Base-by-base conservation (phyloP, 2,888 invertebrate genomes). In the Sisyra nigra region DNA sequence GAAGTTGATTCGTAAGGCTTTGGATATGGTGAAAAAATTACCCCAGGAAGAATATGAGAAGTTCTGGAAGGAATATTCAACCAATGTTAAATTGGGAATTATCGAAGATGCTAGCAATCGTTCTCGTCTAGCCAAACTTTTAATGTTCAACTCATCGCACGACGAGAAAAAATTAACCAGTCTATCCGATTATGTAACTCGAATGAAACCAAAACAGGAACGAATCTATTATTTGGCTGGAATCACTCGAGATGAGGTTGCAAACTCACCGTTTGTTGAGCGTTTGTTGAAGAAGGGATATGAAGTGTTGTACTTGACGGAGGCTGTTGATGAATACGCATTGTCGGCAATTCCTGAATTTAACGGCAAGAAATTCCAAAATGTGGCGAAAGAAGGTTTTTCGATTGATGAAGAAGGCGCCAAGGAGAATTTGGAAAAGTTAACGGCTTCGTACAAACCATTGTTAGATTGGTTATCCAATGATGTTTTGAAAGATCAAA, bases 31-130 rank as follows among this genome's bases (percentile, higher is more conserved):
- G 50, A 96, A 94, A 69, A 98, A 97, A 67, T 76, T 99, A 48
- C 74, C 84, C 42, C 82, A 82, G 47, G 87, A 85, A 40, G 83
- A 88, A 40, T 96, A 88, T 62, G 78, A 82, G 17, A 80, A 79
- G 55, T 97, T 98, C 78, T 98, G 97, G 97, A 93, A 93, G 64
- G 97, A 99, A 67, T 98, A 88, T 68, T 92, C 93, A 45, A 99
- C 97, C 48, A 97, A 96, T 65, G 76, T 94, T 52, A 94, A 96
- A 66, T 69, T 96, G 53, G 98, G 98, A 45, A 79, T 96, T 15
- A 93, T 97, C 72, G 98, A 98, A 68, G 98, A 98, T 67, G 85
- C 94, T 33, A 80, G 87, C 53, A 98, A 98, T 70, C 78, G 97
- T 47, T 91, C 92, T 39, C 80, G 98, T 43, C 71, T 98, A 43